These are phyloP conservation scores for Yponomeuta malinellus DNA, from an alignment of 2,888 invertebrate species.

Conservation along the genomic window DNA sequence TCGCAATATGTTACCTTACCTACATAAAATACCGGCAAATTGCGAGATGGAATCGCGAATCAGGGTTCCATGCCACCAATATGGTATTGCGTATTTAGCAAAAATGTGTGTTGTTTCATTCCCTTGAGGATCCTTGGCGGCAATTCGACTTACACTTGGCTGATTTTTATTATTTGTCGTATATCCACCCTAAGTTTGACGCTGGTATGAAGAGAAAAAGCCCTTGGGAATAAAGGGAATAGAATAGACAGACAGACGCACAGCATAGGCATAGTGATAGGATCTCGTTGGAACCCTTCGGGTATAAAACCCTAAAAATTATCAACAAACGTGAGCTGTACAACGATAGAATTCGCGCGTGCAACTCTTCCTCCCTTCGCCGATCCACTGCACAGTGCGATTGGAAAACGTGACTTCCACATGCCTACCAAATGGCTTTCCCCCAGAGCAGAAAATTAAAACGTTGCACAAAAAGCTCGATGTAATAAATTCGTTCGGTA, in stretches of 20 bases:
- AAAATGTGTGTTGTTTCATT: background rate
- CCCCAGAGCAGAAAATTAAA: conserved; percentile 19
- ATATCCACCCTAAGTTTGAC: no score
- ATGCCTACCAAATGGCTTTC: conserved; percentile 31
- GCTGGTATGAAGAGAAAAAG: no score
- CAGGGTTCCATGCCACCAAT: background rate
- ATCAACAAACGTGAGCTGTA: background rate
- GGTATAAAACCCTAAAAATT: background rate
- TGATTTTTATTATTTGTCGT: no score
- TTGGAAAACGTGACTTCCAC: conserved; percentile 24
- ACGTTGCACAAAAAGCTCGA: conserved; percentile 14
- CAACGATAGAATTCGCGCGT: background rate
- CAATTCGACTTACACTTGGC: no score
- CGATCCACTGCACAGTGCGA: conserved; percentile 30
- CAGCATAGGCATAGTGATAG: no score
- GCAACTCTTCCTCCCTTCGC: conserved; percentile 25
- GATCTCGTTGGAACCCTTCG: no score
- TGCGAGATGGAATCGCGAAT: no score
- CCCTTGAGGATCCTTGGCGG: no score
- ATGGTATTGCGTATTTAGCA: background rate
- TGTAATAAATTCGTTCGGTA: background rate
- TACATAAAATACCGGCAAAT: background rate
- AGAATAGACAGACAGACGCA: no score
- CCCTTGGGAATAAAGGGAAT: no score
- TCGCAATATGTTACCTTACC: background rate